phyloP scores from a whole-genome alignment of 2,888 invertebrate species.

The Drosophila pegasa region DNA sequence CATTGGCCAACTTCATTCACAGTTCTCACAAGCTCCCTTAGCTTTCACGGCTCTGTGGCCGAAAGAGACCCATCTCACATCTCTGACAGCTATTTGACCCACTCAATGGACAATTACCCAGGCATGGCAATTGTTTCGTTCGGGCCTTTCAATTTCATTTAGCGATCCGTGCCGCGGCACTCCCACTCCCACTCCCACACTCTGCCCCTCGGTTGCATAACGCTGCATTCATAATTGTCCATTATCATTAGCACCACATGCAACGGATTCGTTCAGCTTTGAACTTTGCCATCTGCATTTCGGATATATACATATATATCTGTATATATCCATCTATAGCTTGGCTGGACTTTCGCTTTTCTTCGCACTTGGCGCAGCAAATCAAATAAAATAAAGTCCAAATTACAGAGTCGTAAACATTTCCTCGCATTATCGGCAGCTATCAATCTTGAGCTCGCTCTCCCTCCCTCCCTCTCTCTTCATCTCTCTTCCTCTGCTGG shows the following conservation, averaged over 20 bases:
- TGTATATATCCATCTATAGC: background rate
- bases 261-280: slow-evolving; percentile 49
- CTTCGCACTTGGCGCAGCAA: slow-evolving; percentile 52
- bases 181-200: slow-evolving; percentile 8
- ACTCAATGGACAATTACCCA: slow-evolving; percentile 24
- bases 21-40: background rate
- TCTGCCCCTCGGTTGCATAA: slow-evolving; percentile 48
- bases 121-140: slow-evolving; percentile 11
- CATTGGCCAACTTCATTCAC: background rate
- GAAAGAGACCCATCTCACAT: background rate
- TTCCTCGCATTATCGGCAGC: slow-evolving; percentile 79
- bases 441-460: slow-evolving; percentile 70
- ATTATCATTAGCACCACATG: slow-evolving; percentile 68
- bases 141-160: slow-evolving; percentile 31
- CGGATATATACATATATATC: background rate
- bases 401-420: slow-evolving; percentile 80
- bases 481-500: slow-evolving; percentile 24
- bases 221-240: slow-evolving; percentile 53
- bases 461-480: background rate
- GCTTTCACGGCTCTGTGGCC: background rate
- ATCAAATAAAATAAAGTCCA: slow-evolving; percentile 75
- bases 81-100: slow-evolving; percentile 13
- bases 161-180: slow-evolving; percentile 20
- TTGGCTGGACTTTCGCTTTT: slow-evolving; percentile 67
- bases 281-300: slow-evolving; percentile 60